A percentile compares a stretch with the other conserved stretches of the same genome.
phyloP scores from a whole-genome alignment of 1,140 invertebrate genomes.

The Leptonema lineaticorne region DNA sequence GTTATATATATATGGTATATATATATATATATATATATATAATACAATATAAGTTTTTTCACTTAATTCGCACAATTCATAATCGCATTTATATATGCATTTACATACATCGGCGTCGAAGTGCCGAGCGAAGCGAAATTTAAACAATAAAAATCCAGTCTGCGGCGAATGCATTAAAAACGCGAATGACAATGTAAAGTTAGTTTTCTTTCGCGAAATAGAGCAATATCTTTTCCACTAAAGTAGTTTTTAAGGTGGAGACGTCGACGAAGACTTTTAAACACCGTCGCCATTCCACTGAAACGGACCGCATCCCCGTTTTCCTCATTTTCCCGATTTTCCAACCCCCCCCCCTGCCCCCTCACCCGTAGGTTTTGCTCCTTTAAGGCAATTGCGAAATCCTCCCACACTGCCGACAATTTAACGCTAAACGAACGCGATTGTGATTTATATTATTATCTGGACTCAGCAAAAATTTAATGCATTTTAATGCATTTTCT shows the following conservation, averaged over 20 bases:
- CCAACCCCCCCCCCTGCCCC: not conserved
- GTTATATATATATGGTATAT: too few relatives aligned
- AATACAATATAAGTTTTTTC: too few relatives aligned
- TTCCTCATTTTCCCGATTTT: not conserved
- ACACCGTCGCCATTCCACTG: too few relatives aligned
- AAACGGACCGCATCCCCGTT: not conserved
- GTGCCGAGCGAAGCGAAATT: too few relatives aligned
- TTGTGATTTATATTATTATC: slow-evolving; percentile 38
- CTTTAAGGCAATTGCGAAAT: slow-evolving; percentile 29
- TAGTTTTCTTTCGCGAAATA: slow-evolving; percentile 26
- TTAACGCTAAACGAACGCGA: slow-evolving; percentile 37
- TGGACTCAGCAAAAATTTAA: slow-evolving; percentile 42
- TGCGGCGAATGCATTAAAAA: not conserved
- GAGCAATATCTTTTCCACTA: slow-evolving; percentile 34
- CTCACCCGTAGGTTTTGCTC: not conserved
- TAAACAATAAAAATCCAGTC: too few relatives aligned
- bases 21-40: too few relatives aligned
- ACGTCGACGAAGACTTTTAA: not conserved
- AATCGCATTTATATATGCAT: too few relatives aligned
- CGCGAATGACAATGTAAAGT: slow-evolving; percentile 24
- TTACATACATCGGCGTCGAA: too few relatives aligned
- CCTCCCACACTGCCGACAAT: slow-evolving; percentile 26
- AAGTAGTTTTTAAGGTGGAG: slow-evolving; percentile 20
- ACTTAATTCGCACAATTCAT: too few relatives aligned
- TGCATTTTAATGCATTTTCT: slow-evolving; percentile 41